Percentiles rank a stretch among this genome's conserved stretches.
These are phyloP conservation scores for Amblyornis subalaris DNA, from an alignment of 2,113 vertebrate genomes.

Conservation along the genomic window DNA sequence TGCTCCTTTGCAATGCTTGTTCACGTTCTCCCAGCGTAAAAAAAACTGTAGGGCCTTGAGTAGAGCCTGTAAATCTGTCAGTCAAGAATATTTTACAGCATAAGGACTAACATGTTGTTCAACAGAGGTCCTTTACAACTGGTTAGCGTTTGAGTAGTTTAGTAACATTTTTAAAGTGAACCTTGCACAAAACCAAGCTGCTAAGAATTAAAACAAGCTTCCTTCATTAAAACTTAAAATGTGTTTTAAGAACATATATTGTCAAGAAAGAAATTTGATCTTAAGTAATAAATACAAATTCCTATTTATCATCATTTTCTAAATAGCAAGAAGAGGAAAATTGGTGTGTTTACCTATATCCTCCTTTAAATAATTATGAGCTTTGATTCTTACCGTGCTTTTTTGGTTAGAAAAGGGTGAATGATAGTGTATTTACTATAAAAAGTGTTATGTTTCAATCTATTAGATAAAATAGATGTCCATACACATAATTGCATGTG, in stretches of 20 bases:
- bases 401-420: neutral
- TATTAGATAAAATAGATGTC: neutral
- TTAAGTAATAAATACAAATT: neutral
- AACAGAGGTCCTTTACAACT: neutral
- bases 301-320: neutral
- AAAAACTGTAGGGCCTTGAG: neutral
- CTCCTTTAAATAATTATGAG: neutral
- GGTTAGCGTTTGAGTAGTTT: accelerated
- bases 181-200: neutral
- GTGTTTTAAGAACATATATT: neutral
- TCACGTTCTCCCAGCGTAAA: neutral
- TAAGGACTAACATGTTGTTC: neutral
- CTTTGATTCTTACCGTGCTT: neutral
- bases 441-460: neutral
- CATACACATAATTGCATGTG: neutral
- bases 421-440: neutral
- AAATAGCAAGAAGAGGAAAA: neutral
- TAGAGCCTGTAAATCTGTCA: neutral
- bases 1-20: neutral
- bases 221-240: neutral
- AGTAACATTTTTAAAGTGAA: neutral
- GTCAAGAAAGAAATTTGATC: neutral
- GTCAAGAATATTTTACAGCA: neutral
- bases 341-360: neutral
- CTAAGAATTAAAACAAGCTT: neutral